A percentile compares a stretch with the other conserved stretches of the same genome.
These are phyloP conservation scores for Ploceus nigricollis DNA, from an alignment of 2,113 vertebrate genomes.

Conservation along the genomic window DNA sequence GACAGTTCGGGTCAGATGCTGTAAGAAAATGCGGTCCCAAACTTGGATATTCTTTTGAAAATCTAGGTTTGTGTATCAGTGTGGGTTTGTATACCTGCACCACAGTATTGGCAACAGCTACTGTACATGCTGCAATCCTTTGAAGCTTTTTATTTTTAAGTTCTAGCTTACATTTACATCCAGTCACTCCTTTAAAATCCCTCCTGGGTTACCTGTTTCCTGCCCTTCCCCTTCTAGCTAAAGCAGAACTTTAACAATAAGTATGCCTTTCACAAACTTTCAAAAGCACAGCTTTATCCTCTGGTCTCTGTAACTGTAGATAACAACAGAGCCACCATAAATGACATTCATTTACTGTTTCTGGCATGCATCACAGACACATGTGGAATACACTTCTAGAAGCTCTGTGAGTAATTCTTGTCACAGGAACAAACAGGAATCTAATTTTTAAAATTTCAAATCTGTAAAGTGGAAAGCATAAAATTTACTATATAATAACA, in stretches of 20 bases:
- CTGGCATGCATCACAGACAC: conserved; percentile 21
- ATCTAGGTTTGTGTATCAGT: neutral
- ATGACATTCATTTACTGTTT: conserved; percentile 26
- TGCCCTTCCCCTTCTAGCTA: neutral
- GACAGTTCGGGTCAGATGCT: neutral
- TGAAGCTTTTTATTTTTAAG: neutral
- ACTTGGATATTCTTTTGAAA: neutral
- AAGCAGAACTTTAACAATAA: neutral
- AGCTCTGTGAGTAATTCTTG: neutral
- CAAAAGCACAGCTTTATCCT: neutral
- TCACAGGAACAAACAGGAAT: neutral
- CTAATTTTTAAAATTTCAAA: neutral
- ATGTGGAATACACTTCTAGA: neutral
- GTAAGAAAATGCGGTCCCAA: neutral
- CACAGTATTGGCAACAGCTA: neutral
- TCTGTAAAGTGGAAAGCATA: neutral
- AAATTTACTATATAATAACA: neutral
- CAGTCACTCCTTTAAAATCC: neutral
- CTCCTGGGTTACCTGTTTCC: neutral
- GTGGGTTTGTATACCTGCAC: neutral
- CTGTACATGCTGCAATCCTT: neutral
- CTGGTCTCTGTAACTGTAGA: neutral
- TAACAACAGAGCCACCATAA: conserved; percentile 20
- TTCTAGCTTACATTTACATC: neutral
- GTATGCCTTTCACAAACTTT: neutral